A percentile compares a stretch with the other conserved stretches of the same genome.
Conservation (phyloP, 2,113 vertebrate species). For the Chaetodon auriga region DNA sequence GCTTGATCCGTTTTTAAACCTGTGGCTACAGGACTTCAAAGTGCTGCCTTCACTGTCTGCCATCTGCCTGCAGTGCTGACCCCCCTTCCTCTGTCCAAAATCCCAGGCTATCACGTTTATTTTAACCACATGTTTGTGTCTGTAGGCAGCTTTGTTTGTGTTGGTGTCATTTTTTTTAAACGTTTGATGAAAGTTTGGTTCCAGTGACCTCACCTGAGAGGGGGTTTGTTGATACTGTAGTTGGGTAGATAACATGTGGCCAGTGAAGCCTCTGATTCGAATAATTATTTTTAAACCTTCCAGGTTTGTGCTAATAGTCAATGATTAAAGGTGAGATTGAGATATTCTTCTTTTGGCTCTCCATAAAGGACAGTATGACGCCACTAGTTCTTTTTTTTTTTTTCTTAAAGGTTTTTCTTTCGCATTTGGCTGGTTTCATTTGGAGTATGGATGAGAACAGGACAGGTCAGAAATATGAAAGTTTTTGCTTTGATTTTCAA, state of each 20-base stretch:
- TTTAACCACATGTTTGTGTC: constrained; percentile 14
- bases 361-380: not conserved
- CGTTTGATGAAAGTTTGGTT: not conserved
- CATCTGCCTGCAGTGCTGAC: constrained; percentile 71
- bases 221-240: not conserved
- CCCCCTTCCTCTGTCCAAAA: not conserved
- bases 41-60: constrained; percentile 49
- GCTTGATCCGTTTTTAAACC: constrained; percentile 71
- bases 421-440: not conserved
- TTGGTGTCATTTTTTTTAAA: not conserved
- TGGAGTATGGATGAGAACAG: not conserved
- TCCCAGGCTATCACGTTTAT: constrained; percentile 18
- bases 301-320: not conserved
- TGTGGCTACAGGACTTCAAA: constrained; percentile 66
- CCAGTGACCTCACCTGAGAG: not conserved
- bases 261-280: constrained; percentile 7
- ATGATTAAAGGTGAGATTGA: not conserved
- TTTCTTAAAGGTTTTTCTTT: not conserved
- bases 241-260: not conserved
- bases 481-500: not conserved
- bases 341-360: not conserved
- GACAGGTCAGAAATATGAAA: not conserved
- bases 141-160: constrained; percentile 24
- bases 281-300: not conserved
- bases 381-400: not conserved